A percentile compares a stretch with the other conserved stretches of the same genome.
These are phyloP conservation scores for Nephila pilipes DNA, from an alignment of 1,140 invertebrate species.

Conservation along the genomic window DNA sequence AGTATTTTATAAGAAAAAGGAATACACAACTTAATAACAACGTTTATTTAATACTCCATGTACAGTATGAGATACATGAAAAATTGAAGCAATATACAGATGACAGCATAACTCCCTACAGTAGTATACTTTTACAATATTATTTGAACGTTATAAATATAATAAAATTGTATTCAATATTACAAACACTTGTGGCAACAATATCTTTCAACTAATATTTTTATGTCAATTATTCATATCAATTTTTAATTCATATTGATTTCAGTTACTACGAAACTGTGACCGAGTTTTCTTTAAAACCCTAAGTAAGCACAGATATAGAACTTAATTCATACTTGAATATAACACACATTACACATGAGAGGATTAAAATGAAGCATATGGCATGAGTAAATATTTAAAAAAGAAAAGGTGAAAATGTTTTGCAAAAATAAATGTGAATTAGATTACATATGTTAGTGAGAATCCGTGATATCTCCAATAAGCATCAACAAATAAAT, in stretches of 20 bases:
- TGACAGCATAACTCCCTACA: neutral
- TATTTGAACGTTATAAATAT: too few relatives aligned
- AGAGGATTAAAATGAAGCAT: too few relatives aligned
- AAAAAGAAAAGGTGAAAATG: neutral
- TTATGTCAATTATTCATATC: neutral
- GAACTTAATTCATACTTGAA: too few relatives aligned
- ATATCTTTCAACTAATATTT: too few relatives aligned
- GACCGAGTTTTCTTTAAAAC: too few relatives aligned
- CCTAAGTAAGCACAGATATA: neutral
- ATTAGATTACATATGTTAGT: neutral
- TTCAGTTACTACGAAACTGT: neutral
- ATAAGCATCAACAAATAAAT: conserved; percentile 10
- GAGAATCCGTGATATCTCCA: neutral
- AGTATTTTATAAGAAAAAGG: neutral
- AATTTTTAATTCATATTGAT: neutral
- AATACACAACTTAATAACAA: neutral
- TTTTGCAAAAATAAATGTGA: neutral
- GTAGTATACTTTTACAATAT: too few relatives aligned
- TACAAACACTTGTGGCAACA: too few relatives aligned
- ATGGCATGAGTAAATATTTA: neutral
- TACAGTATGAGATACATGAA: neutral
- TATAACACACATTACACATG: too few relatives aligned
- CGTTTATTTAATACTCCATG: neutral
- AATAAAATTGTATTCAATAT: too few relatives aligned
- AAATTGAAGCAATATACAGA: neutral